Base-by-base conservation (phyloP, 2,888 invertebrate genomes). In the Metellina segmentata region DNA sequence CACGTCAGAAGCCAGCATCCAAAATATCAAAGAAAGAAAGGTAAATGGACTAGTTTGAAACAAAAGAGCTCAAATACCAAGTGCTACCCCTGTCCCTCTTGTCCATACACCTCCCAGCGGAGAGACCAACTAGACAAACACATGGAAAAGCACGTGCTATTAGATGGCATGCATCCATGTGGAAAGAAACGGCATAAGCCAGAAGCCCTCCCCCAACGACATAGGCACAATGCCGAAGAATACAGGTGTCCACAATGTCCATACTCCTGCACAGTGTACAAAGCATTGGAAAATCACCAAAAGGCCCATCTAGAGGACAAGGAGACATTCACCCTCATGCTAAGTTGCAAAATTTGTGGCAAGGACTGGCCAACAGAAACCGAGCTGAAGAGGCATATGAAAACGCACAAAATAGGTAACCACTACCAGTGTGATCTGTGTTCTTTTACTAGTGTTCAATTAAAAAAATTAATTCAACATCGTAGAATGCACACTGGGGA, bases 381-480 rank as follows among this genome's bases (percentile, higher is more conserved):
- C 70, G 95, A 95, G 92, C 94, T 96, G 85, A 95, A 95, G 91
- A 94, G 95, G 93, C 96, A 96, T 94, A 96, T 96, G 96, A 95
- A 95, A 91, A 95, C 95, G 94, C 96, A 96, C 94, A 95, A 95
- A 48, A 95, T 95, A 92, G 95, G 95, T 77, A 95, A 95, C 93
- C 95, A 95, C 94, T 96, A 96, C 93, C 95, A 95, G 93, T 96
- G 96, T 94, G 96, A 96, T 94, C 95, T 96, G 93, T 96, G 96
- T 94, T 95, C 95, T 93, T 96, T 96, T 93, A 95, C 95, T 93
- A 96, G 96, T 34, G 95, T 96, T 70, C 96, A 96, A 94, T 94
- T 96, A 81, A 96, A 96, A 94, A 96, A 96, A 95, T 96, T 96
- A 81, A 96, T 96, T 91, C 96, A 96, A 94, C 96, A 96, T 94